These are phyloP conservation scores for Diprion similis DNA, from an alignment of 1,140 invertebrate genomes.

Conservation along the genomic window DNA sequence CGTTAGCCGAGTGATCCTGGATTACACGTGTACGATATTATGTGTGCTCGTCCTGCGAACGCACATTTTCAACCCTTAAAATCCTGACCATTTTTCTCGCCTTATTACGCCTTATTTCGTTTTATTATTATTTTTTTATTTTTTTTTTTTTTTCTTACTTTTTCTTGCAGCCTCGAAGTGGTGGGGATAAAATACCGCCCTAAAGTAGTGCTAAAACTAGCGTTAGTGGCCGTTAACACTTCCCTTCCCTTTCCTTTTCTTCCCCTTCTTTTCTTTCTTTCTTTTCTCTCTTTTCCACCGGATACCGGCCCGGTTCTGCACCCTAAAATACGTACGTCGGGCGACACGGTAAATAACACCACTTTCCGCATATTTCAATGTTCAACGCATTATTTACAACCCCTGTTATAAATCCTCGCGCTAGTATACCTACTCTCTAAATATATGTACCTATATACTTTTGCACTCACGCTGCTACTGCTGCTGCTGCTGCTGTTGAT, in stretches of 20 bases:
- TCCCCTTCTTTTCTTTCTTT: too few species aligned
- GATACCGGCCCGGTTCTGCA: background rate
- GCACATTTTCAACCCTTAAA: too few species aligned
- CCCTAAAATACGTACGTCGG: conserved; percentile 3
- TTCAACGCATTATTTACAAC: conserved; percentile 5
- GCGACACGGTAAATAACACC: background rate
- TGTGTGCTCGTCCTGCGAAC: too few species aligned
- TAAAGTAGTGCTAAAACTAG: conserved; percentile 2
- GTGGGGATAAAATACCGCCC: background rate
- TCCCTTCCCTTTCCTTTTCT: background rate
- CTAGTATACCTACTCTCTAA: too few species aligned
- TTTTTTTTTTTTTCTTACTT: too few species aligned
- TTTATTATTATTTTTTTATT: too few species aligned
- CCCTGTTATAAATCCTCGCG: background rate
- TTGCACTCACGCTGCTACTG: background rate
- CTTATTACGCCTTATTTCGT: too few species aligned
- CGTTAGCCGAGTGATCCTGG: too few species aligned
- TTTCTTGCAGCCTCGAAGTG: background rate
- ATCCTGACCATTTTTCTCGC: too few species aligned
- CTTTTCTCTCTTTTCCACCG: too few species aligned
- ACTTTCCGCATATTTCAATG: conserved; percentile 2
- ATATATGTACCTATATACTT: background rate
- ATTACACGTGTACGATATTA: too few species aligned
- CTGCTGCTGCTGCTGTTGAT: background rate
- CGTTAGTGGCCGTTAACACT: background rate